Evolutionary conservation across 30 jellyfish, hydroid and myxozoan genomes (phyloP), one percentile per base, ranked within the genome.

Genomic region (Haliclystus octoradiatus): DNA sequence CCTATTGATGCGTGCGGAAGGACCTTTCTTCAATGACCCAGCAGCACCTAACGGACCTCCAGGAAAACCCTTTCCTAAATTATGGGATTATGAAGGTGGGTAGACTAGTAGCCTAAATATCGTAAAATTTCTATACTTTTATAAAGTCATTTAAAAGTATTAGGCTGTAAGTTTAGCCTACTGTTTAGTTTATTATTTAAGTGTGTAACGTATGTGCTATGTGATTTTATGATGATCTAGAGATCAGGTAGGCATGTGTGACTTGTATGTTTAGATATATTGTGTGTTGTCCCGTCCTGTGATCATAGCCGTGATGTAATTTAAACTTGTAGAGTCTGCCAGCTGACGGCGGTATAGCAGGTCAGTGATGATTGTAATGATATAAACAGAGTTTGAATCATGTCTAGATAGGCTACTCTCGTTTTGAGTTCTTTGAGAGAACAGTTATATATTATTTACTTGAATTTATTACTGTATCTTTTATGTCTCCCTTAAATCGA

Each of bases 31-130:
- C 70, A 77, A 80, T 53, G 94, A 88, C 75, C 84, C 84, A 26
- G 83, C 94, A 1, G 77, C 94, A 31, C 97, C 97, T 28, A 53
- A 35, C 46, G 97, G 97, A 33, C 75, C 53, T 12, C 79, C 88
- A 0, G 94, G 97, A 49, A 52, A 63, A 52, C 93, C 97, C 0
- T 88, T 88, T 49, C 97, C 94, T 2, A 71, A 69, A 32, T 70
- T 88, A 23, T 88, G 94, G 93, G 94, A 88, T 70, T 88, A 79
- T 75, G 97, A 88, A 75, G 97, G 97, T 88, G 5, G 47, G 62
- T 34, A 14, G 22, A 14, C 22, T 49, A 49, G 15, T 25, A 0
- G 15, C 15, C 14, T 25, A 15, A 14, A n/a, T 14, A 19, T 61
- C 19, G n/a, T 61, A 60, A 9, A 19, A 19, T 25, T 61, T 0